Evolutionary conservation across 2,797 vertebrate species (phyloP).

Genomic region (Coregonus ussuriensis): DNA sequence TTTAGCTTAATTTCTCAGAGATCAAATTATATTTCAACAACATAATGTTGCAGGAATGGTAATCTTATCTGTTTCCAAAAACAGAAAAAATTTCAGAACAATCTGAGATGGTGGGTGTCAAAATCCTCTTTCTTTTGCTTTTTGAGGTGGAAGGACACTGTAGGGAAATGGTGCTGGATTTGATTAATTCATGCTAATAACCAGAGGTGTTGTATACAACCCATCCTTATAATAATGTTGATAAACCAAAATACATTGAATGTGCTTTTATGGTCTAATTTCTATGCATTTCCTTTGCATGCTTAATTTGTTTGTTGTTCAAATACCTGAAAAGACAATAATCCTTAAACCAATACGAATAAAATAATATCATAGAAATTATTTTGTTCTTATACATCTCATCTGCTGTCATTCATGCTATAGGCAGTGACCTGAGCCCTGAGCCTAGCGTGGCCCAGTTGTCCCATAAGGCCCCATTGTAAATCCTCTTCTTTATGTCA

Average conservation of each 20-base stretch:
- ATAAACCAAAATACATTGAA: not conserved
- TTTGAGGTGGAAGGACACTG: not conserved
- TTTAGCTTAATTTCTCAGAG: too few relatives aligned
- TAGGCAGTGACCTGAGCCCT: slow-evolving; percentile 20
- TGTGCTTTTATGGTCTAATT: not conserved
- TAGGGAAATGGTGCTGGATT: too few relatives aligned
- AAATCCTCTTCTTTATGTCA: slow-evolving; percentile 12
- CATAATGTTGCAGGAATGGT: not conserved
- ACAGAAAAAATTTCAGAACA: not conserved
- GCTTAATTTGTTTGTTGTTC: not conserved
- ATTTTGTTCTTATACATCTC: not conserved
- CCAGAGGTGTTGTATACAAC: not conserved
- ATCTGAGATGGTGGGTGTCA: too few relatives aligned
- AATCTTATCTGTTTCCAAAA: not conserved
- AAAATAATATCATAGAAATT: not conserved
- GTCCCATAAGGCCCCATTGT: slow-evolving; percentile 19
- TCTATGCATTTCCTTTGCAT: too few relatives aligned
- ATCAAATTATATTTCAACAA: too few relatives aligned
- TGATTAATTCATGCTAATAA: not conserved
- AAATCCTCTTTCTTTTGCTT: not conserved
- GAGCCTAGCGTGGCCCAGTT: slow-evolving; percentile 14
- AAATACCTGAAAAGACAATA: not conserved
- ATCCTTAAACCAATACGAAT: not conserved
- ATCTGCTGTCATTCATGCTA: slow-evolving; percentile 9
- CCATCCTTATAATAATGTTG: not conserved